These are phyloP conservation scores for Promerops cafer DNA, from an alignment of 2,113 vertebrate genomes.

Conservation along the genomic window DNA sequence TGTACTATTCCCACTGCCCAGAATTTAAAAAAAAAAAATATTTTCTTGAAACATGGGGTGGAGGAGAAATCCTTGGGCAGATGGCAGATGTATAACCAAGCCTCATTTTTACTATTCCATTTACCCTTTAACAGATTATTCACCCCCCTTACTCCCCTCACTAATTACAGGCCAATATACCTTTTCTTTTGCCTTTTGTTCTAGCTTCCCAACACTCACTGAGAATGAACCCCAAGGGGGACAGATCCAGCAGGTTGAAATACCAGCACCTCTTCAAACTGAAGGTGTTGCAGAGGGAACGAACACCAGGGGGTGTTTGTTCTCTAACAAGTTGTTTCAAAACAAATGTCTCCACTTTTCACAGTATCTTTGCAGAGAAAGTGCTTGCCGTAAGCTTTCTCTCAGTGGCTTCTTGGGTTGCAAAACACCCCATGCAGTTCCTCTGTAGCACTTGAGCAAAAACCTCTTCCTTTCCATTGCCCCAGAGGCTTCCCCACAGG, in stretches of 20 bases:
- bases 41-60: not conserved
- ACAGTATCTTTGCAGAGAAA: not conserved
- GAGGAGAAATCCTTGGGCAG: not conserved
- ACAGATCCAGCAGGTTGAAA: not conserved
- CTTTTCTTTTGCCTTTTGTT: not conserved
- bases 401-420: not conserved
- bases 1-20: not conserved
- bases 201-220: not conserved
- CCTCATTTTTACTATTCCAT: not conserved
- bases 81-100: not conserved
- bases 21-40: not conserved
- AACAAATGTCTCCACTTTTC: not conserved
- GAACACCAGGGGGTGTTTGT: not conserved
- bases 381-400: not conserved
- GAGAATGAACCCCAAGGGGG: not conserved
- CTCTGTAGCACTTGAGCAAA: not conserved
- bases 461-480: not conserved
- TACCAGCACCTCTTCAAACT: not conserved
- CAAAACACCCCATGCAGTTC: not conserved
- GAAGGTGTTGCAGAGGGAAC: not conserved
- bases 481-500: not conserved
- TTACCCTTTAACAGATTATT: not conserved
- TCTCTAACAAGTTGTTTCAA: not conserved
- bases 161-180: not conserved
- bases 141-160: rapidly evolving